These are phyloP conservation scores for Euphydryas editha DNA, from an alignment of 2,888 invertebrate genomes.

Conservation along the genomic window DNA sequence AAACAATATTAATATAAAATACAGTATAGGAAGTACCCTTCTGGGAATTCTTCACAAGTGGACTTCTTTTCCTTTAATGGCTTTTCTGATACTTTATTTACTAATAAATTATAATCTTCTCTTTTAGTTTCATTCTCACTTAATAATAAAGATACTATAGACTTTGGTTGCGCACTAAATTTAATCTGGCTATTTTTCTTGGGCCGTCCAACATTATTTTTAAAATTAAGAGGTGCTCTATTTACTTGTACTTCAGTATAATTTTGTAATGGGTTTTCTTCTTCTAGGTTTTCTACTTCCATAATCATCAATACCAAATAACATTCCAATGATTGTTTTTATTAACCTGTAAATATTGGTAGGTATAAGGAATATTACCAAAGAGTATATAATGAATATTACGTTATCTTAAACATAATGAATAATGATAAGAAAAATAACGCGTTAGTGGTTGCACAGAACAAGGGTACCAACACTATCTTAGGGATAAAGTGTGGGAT, in stretches of 20 bases:
- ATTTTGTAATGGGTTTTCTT: slow-evolving; percentile 56
- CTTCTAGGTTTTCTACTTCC: slow-evolving; percentile 43
- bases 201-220: slow-evolving; percentile 59
- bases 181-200: slow-evolving; percentile 50
- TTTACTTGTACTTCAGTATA: slow-evolving; percentile 19
- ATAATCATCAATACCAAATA: background rate
- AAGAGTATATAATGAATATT: too few relatives aligned
- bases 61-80: background rate
- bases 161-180: slow-evolving; percentile 66
- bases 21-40: slow-evolving; percentile 26
- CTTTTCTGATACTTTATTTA: background rate
- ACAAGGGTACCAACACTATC: too few relatives aligned
- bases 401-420: too few relatives aligned
- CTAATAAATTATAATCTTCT: background rate
- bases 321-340: background rate
- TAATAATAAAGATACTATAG: slow-evolving; percentile 64
- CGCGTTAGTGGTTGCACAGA: too few relatives aligned
- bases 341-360: background rate
- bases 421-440: too few relatives aligned
- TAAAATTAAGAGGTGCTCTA: slow-evolving; percentile 14
- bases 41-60: slow-evolving; percentile 20
- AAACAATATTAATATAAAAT: background rate
- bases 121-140: slow-evolving; percentile 41
- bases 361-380: too few relatives aligned
- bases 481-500: too few relatives aligned